Conservation (phyloP, 2,113 vertebrate genomes). For the Pedionomus torquatus region DNA sequence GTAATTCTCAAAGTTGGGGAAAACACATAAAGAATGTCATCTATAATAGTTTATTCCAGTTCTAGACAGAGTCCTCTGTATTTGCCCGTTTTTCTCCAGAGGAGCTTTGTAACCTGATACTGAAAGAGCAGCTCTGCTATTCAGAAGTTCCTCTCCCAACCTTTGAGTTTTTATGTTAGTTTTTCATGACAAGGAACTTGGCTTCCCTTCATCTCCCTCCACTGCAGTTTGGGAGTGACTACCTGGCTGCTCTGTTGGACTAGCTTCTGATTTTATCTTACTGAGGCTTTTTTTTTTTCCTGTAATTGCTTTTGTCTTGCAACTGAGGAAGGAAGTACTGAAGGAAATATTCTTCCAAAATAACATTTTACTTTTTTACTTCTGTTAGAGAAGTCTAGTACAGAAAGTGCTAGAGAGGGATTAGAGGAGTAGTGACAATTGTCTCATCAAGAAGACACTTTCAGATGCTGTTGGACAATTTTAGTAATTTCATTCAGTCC, state of each 20-base stretch:
- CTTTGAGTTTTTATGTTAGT: not conserved
- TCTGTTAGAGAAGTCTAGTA: not conserved
- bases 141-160: not conserved
- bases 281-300: rapidly evolving
- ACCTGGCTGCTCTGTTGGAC: not conserved
- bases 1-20: not conserved
- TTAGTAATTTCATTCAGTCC: not conserved
- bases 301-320: constrained; percentile 23
- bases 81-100: not conserved
- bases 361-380: not conserved
- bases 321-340: not conserved
- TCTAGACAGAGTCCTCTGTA: not conserved
- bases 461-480: not conserved
- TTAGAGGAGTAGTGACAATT: not conserved
- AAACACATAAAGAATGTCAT: not conserved
- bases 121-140: not conserved
- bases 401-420: not conserved
- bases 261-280: not conserved
- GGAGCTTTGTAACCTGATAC: not conserved
- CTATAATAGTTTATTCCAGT: not conserved
- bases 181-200: not conserved
- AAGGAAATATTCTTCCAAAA: constrained; percentile 17
- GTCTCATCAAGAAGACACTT: not conserved
- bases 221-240: not conserved
- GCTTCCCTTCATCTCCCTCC: not conserved